Evolutionary conservation across 64 coral and sea anemone genomes (phyloP).

Genomic region (Montipora foliosa): DNA sequence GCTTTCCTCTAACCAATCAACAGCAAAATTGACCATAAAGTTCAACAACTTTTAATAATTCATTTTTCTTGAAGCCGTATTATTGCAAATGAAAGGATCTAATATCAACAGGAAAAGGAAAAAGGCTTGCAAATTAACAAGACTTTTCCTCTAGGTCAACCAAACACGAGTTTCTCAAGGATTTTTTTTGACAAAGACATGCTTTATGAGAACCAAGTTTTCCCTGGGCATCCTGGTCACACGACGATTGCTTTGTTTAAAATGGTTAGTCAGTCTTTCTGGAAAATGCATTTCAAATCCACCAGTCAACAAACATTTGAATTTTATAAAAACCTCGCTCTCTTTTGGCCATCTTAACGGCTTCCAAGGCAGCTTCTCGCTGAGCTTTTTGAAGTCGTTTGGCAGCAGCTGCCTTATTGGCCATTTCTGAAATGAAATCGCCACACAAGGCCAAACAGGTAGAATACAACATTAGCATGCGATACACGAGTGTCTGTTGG

Average conservation of each 20-base stretch:
- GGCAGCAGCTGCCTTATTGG: slow-evolving; percentile 81
- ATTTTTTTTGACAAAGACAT: background rate
- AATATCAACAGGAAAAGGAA: too few relatives aligned
- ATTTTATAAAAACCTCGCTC: slow-evolving; percentile 83
- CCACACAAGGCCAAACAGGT: slow-evolving; percentile 34
- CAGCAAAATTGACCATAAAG: too few relatives aligned
- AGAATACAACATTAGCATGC: slow-evolving; percentile 16
- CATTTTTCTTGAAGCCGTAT: too few relatives aligned
- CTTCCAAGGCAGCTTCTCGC: slow-evolving; percentile 92
- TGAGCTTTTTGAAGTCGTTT: slow-evolving; percentile 84
- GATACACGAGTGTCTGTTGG: background rate
- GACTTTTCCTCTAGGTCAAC: background rate
- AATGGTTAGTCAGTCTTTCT: too few relatives aligned
- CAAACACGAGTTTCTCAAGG: background rate
- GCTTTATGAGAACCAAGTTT: background rate
- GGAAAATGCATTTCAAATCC: background rate
- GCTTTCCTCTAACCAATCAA: too few relatives aligned
- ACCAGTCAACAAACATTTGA: slow-evolving; percentile 33
- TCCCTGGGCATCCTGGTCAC: too few relatives aligned
- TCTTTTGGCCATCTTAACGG: slow-evolving; percentile 88
- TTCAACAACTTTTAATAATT: too few relatives aligned
- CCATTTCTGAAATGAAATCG: slow-evolving; percentile 84
- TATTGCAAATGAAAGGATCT: too few relatives aligned
- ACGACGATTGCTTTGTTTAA: too few relatives aligned
- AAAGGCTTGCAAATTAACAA: background rate